Base-by-base conservation (phyloP, 2,797 vertebrate species). In the Yasuhikotakia modesta region DNA sequence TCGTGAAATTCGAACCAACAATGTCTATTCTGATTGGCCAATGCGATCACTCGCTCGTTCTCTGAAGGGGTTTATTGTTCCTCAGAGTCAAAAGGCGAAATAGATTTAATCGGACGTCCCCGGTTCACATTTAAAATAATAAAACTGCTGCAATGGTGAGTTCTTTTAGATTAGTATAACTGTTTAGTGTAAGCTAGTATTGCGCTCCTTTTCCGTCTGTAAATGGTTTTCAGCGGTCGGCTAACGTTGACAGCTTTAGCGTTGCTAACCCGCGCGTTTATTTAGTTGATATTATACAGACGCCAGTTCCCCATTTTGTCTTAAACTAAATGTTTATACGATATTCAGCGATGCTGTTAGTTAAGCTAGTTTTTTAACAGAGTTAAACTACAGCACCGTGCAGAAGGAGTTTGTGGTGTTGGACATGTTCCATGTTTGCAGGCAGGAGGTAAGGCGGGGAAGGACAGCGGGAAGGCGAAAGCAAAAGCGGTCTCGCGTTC, bases 371-470 rank as follows among this genome's bases (percentile, higher is more conserved):
- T n/a, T n/a, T n/a, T n/a, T n/a, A n/a, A n/a, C n/a, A n/a, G n/a
- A n/a, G n/a, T n/a, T n/a, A n/a, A n/a, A n/a, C n/a, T n/a, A 6
- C 16, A 32, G 24, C 2, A 57, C 6, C 10, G 35, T 39, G 22
- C 43, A 17, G 17, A 27, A 8, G 19, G 21, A 11, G 21, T 17
- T 19, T 11, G 13, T 64, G 24, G 39, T 43, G 1, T 43, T 43
- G 39, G 39, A n/a, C n/a, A n/a, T n/a, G n/a, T n/a, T n/a, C n/a
- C n/a, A n/a, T n/a, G n/a, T n/a, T n/a, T n/a, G n/a, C 87, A 98
- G 96, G 97, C 96, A 91, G 97, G 97, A 81, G 96, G 97, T 63
- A 98, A 98, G 87, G 96, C 96, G 86, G 97, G 97, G 83, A 98
- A 98, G 86, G 97, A 98, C 91, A 97, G 96, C 24, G 96, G 96